Percentiles rank a stretch among this genome's conserved stretches.
These are phyloP conservation scores for Thalassarche chlororhynchos DNA, from an alignment of 2,113 vertebrate species.

Conservation along the genomic window DNA sequence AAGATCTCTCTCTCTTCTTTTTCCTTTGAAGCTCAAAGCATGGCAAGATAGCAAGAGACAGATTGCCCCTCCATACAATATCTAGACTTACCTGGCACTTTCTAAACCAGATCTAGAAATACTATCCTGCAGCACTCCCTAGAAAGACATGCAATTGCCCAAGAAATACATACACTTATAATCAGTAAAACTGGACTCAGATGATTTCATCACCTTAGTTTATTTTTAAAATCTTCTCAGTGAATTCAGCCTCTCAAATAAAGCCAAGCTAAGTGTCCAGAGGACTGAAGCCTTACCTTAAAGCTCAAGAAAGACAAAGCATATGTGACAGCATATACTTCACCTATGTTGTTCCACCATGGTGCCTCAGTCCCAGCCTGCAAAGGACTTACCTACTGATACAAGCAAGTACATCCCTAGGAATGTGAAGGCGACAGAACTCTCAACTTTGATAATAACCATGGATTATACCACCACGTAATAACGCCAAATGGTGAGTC, in stretches of 20 bases:
- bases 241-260: neutral
- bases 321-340: neutral
- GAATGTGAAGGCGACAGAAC: neutral
- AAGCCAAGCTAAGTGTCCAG: neutral
- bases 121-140: neutral
- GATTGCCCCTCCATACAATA: neutral
- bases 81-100: neutral
- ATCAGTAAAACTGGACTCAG: neutral
- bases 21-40: neutral
- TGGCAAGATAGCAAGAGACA: neutral
- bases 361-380: neutral
- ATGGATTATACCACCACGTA: neutral
- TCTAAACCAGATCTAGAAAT: neutral
- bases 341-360: neutral
- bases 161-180: neutral
- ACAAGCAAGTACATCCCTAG: neutral
- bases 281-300: neutral
- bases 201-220: neutral
- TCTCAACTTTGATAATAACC: neutral
- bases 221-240: neutral
- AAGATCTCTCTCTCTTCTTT: neutral
- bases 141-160: neutral
- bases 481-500: neutral
- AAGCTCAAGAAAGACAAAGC: neutral
- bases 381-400: neutral